Evolutionary conservation across 1,140 invertebrate genomes (phyloP).

Genomic region (Oryzaephilus surinamensis): DNA sequence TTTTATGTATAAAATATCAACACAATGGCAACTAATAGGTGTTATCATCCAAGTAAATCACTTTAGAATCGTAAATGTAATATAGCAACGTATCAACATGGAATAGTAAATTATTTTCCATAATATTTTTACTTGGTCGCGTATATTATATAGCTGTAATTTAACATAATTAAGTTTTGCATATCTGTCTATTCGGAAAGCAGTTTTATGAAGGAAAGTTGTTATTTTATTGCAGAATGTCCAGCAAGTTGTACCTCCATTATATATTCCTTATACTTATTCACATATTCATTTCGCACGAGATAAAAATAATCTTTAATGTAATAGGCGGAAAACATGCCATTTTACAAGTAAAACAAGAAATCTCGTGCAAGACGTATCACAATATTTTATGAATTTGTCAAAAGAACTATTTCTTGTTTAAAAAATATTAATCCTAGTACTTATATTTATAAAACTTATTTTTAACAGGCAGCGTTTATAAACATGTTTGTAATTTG

Average conservation of each 20-base stretch:
- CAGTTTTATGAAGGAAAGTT: slow-evolving; percentile 13
- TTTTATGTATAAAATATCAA: too few species aligned
- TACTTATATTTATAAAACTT: too few species aligned
- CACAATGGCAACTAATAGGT: too few species aligned
- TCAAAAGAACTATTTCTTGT: too few species aligned
- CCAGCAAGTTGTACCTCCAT: not conserved
- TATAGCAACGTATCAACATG: slow-evolving; percentile 15
- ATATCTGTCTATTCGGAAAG: slow-evolving; percentile 26
- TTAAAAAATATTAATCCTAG: too few species aligned
- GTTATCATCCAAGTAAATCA: too few species aligned
- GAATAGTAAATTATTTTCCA: slow-evolving; percentile 14
- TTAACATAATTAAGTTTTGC: slow-evolving; percentile 28
- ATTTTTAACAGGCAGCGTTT: too few species aligned
- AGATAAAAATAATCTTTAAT: slow-evolving; percentile 28
- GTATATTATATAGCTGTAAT: slow-evolving; percentile 17
- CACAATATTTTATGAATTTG: too few species aligned
- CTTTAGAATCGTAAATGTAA: slow-evolving; percentile 9
- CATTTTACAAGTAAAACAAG: too few species aligned
- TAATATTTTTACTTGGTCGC: slow-evolving; percentile 13
- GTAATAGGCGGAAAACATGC: slow-evolving; percentile 28
- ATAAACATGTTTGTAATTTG: too few species aligned
- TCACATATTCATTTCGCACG: slow-evolving; percentile 19
- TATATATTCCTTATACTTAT: slow-evolving; percentile 4
- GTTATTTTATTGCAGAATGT: slow-evolving; percentile 3
- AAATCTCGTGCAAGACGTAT: too few species aligned